Evolutionary conservation across 1,140 invertebrate species (phyloP), one percentile per base, ranked within the genome.

Genomic region (Sycobia sp.): DNA sequence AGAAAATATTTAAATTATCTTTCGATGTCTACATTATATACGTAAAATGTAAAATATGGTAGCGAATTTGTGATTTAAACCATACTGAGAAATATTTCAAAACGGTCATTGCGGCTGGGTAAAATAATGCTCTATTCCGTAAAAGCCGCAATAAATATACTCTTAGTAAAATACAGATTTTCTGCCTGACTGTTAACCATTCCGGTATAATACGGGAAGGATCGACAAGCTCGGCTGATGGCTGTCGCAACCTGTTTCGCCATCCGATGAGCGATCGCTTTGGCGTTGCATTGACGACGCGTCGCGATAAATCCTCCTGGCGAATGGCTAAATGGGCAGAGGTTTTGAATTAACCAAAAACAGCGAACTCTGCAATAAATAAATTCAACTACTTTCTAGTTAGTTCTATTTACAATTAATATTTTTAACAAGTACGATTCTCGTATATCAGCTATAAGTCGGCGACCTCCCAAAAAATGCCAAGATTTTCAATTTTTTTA

Each of bases 231-330:
- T 39, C 9, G 4, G 36, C 14, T 23, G 9, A 20, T 20, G 18
- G 36, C 46, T 51, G 39, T 32, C 34, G 54, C 54, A 62, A 66
- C 47, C 58, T 66, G 65, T 66, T 66, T 62, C 34, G 38, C 41
- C 47, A 47, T 14, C 27, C 62, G 57, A 62, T 39, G 16, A 34
- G 62, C 29, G 53, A 61, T 60, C 39, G 53, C 53, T 53, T 47
- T n/a, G 49, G 27, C 25, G n/a, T 22, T 13, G 55, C 22, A 39
- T 61, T 22, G 58, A 57, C 58, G 44, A 32, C 36, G 36, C 20
- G 53, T 20, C 38, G 20, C 39, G 46, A 66, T 66, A 57, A 66
- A 66, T 66, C 47, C 23, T 44, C n/a, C 55, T n/a, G 18, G 38
- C 41, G 27, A 25, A 34, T 46, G 53, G 55, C 10, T 57, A 50